Percentiles rank a stretch among this genome's conserved stretches.
Conservation (phyloP, 1,140 invertebrate species). For the Rhagoletis pomonella region DNA sequence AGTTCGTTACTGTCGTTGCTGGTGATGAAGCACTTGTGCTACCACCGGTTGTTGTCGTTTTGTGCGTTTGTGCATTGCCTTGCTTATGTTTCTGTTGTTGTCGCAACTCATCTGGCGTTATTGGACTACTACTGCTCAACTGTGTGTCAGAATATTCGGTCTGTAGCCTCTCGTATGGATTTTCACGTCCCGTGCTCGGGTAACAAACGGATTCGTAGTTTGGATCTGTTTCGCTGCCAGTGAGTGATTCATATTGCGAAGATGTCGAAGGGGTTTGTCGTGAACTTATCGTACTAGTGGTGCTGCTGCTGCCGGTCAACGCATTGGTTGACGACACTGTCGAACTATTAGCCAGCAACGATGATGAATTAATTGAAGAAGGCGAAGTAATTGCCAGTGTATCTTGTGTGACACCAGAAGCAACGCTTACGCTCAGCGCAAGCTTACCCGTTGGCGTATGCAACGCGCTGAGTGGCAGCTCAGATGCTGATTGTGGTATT, state of each 20-base stretch:
- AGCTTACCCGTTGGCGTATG: background rate
- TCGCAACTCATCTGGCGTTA: slow-evolving; percentile 55
- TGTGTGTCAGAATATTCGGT: slow-evolving; percentile 66
- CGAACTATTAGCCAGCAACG: slow-evolving; percentile 59
- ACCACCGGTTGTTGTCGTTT: slow-evolving; percentile 36
- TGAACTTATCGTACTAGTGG: slow-evolving; percentile 63
- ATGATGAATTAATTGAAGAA: slow-evolving; percentile 62
- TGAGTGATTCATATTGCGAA: slow-evolving; percentile 82
- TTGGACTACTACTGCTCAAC: slow-evolving; percentile 69
- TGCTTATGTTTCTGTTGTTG: slow-evolving; percentile 35
- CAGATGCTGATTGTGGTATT: slow-evolving; percentile 50
- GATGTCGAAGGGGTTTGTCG: slow-evolving; percentile 61
- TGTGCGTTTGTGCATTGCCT: slow-evolving; percentile 11
- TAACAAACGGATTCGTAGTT: slow-evolving; percentile 82
- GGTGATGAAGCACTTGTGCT: slow-evolving; percentile 5
- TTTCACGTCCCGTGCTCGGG: slow-evolving; percentile 57
- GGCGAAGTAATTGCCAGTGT: slow-evolving; percentile 63
- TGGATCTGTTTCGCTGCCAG: slow-evolving; percentile 82
- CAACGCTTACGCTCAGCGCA: background rate
- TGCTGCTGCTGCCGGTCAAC: slow-evolving; percentile 53
- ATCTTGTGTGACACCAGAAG: slow-evolving; percentile 17
- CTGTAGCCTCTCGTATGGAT: slow-evolving; percentile 66
- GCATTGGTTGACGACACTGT: slow-evolving; percentile 56
- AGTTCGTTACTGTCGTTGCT: background rate
- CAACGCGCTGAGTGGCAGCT: slow-evolving; percentile 35